These are phyloP conservation scores for Cydia pomonella DNA, from an alignment of 1,140 invertebrate species.

Conservation along the genomic window DNA sequence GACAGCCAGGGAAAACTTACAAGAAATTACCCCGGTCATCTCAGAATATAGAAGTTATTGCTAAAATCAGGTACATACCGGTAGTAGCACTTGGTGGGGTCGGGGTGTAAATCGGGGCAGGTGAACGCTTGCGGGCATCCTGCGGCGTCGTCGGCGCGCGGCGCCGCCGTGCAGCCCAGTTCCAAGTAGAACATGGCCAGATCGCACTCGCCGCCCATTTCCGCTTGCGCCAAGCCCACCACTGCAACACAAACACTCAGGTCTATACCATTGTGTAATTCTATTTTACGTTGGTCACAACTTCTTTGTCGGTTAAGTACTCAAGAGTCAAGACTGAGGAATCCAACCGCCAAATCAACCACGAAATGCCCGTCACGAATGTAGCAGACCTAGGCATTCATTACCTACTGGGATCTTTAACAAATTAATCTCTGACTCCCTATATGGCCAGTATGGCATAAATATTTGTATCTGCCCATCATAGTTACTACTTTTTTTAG, in stretches of 20 bases:
- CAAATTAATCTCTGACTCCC: too few relatives aligned
- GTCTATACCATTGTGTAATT: background rate
- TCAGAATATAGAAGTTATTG: too few relatives aligned
- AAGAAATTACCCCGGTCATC: too few relatives aligned
- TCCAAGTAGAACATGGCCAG: constrained; percentile 67
- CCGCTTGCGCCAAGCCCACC: constrained; percentile 42
- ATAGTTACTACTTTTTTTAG: too few relatives aligned
- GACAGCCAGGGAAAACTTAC: too few relatives aligned
- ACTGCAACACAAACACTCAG: constrained; percentile 40
- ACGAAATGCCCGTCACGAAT: background rate
- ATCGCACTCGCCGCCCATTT: constrained; percentile 62
- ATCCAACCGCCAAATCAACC: background rate
- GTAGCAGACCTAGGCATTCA: background rate
- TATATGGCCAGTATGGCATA: too few relatives aligned
- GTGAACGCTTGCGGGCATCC: constrained; percentile 60
- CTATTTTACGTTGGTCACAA: background rate
- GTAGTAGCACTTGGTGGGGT: constrained; percentile 64
- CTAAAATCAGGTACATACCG: constrained; percentile 54
- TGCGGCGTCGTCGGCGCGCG: constrained; percentile 45
- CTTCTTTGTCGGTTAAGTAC: too few relatives aligned
- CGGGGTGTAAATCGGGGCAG: constrained; percentile 66
- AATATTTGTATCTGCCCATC: too few relatives aligned
- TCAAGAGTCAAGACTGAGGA: too few relatives aligned
- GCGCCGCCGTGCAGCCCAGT: constrained; percentile 59
- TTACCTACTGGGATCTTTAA: background rate